Percentiles rank a stretch among this genome's conserved stretches.
phyloP scores from a whole-genome alignment of 1,140 invertebrate genomes.

The Drosophila kepulauana region DNA sequence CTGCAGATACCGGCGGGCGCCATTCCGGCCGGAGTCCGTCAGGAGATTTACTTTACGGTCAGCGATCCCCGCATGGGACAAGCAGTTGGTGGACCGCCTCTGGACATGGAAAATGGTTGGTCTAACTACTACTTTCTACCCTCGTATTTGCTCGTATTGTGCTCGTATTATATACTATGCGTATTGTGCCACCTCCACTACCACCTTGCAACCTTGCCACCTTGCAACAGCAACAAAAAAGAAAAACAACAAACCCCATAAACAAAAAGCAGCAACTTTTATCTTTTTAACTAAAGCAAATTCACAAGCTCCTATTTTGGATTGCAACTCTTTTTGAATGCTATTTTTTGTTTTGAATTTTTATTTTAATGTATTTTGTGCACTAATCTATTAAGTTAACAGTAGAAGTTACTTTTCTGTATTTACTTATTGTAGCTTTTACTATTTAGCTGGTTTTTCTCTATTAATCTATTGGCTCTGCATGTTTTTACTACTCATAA shows the following conservation, averaged over 20 bases:
- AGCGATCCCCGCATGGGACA: constrained; percentile 90
- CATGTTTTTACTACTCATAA: constrained; percentile 10
- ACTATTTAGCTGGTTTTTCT: constrained; percentile 14
- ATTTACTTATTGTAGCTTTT: not conserved
- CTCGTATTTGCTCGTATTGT: constrained; percentile 51
- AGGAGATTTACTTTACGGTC: constrained; percentile 98
- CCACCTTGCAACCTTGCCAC: constrained; percentile 10
- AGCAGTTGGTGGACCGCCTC: constrained; percentile 90
- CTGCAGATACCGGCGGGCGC: constrained; percentile 95
- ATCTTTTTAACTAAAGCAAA: constrained; percentile 42
- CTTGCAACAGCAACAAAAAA: constrained; percentile 26
- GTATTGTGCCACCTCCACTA: constrained; percentile 43
- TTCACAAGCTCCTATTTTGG: constrained; percentile 34
- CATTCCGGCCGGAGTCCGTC: constrained; percentile 91
- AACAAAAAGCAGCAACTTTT: constrained; percentile 14
- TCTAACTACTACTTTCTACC: constrained; percentile 50
- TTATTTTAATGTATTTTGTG: not conserved
- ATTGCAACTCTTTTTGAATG: constrained; percentile 40
- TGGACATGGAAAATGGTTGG: constrained; percentile 95
- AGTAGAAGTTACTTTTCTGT: not conserved
- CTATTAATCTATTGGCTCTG: not conserved
- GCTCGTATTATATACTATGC: constrained; percentile 1
- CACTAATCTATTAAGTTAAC: not conserved
- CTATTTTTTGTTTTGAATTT: constrained; percentile 21
- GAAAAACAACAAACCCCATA: constrained; percentile 7